These are phyloP conservation scores for Drosophila guanche DNA, from an alignment of 1,140 invertebrate genomes.

Conservation along the genomic window DNA sequence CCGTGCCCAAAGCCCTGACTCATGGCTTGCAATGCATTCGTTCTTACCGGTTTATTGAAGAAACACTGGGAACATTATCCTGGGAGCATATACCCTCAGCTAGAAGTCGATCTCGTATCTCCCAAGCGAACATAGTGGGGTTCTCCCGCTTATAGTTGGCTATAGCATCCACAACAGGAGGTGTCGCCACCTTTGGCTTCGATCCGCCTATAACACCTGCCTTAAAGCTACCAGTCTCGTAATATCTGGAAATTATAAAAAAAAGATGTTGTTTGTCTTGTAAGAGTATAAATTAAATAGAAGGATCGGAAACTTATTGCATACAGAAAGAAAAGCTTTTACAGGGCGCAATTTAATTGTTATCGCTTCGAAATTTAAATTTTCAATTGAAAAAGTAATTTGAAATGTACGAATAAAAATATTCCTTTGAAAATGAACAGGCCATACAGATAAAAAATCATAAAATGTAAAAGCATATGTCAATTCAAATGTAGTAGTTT, in stretches of 20 bases:
- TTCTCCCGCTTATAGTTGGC: conserved; percentile 99
- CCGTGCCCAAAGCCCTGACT: conserved; percentile 1
- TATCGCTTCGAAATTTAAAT: no score
- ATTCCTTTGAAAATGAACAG: no score
- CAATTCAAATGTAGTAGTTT: no score
- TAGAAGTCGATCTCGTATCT: conserved; percentile 97
- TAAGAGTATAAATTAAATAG: no score
- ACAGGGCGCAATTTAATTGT: no score
- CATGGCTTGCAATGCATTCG: not conserved
- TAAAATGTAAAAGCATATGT: no score
- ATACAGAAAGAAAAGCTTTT: no score
- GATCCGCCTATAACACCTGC: conserved; percentile 99
- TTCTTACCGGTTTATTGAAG: conserved; percentile 98
- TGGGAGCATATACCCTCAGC: conserved; percentile 98
- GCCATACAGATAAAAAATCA: no score
- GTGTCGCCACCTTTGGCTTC: conserved; percentile 99
- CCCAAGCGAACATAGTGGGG: conserved; percentile 99
- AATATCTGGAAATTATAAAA: conserved; percentile 89
- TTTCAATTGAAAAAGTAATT: no score
- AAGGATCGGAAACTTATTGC: no score
- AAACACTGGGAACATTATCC: conserved; percentile 99
- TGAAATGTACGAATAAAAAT: no score
- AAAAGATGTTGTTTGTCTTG: not conserved
- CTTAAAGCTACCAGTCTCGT: conserved; percentile 99
- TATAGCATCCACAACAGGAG: conserved; percentile 98